These are phyloP conservation scores for Hyaena hyaena DNA, from an alignment of 2,113 vertebrate genomes.

Conservation along the genomic window DNA sequence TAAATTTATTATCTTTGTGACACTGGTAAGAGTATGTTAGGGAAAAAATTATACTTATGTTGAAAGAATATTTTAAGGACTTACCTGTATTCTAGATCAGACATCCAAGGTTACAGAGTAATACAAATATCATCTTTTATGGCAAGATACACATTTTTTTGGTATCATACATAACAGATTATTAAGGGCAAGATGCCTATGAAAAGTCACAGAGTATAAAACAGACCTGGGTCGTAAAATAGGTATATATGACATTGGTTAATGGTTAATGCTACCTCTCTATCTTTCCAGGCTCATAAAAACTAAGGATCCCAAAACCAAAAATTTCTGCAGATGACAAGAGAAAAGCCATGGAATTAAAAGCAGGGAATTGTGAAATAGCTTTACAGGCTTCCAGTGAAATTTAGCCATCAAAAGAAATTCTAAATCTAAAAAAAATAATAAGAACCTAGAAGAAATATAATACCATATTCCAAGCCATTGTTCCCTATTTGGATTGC, in stretches of 20 bases:
- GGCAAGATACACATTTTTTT: slow-evolving; percentile 6
- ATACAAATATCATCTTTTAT: not conserved
- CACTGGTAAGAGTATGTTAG: not conserved
- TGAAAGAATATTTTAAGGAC: not conserved
- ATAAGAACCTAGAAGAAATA: not conserved
- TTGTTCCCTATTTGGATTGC: not conserved
- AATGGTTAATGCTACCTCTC: not conserved
- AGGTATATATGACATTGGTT: not conserved
- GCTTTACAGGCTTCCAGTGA: not conserved
- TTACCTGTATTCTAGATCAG: not conserved
- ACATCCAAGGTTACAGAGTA: slow-evolving; percentile 9
- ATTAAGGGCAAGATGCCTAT: not conserved
- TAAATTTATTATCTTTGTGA: slow-evolving; percentile 41
- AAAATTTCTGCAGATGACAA: not conserved
- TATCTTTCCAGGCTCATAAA: not conserved
- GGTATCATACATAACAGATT: not conserved
- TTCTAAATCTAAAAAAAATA: not conserved
- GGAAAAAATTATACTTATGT: not conserved
- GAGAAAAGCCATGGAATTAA: not conserved
- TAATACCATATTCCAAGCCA: not conserved
- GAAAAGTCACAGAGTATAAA: slow-evolving; percentile 13
- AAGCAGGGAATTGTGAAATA: not conserved
- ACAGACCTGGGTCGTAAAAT: not conserved
- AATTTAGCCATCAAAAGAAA: slow-evolving; percentile 24
- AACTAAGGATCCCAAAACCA: slow-evolving; percentile 9